Percentiles rank a stretch among this genome's conserved stretches.
Conservation (phyloP, 2,113 vertebrate species). For the Solea solea region DNA sequence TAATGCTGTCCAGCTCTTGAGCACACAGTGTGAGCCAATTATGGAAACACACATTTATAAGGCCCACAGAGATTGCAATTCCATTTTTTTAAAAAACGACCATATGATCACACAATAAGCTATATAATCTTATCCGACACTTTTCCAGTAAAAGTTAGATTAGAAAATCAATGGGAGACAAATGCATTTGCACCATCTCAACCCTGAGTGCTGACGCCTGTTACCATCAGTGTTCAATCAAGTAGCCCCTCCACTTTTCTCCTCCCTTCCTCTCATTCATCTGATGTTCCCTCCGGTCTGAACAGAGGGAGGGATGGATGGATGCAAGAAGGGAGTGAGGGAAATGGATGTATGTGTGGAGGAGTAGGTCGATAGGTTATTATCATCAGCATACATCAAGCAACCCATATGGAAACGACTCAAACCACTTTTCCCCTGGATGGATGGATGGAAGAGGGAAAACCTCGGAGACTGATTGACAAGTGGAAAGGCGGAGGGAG, state of each 20-base stretch:
- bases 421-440: constrained; percentile 54
- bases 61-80: constrained; percentile 1
- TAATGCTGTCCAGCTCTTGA: too few relatives aligned
- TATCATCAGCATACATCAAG: constrained; percentile 74
- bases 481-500: constrained; percentile 7
- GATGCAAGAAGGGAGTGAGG: constrained; percentile 24
- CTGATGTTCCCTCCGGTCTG: constrained; percentile 54
- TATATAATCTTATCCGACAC: neutral
- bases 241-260: constrained; percentile 52
- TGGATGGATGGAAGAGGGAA: constrained; percentile 14
- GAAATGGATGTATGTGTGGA: constrained; percentile 57
- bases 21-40: neutral
- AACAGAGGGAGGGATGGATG: constrained; percentile 41
- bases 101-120: neutral
- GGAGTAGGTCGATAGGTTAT: constrained; percentile 72
- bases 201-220: constrained; percentile 20
- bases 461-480: constrained; percentile 44
- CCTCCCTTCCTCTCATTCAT: constrained; percentile 30
- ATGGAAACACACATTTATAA: neutral
- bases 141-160: neutral
- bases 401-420: constrained; percentile 67
- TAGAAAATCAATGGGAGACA: constrained; percentile 32
- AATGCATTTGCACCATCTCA: constrained; percentile 38
- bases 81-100: neutral
- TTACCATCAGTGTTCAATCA: constrained; percentile 55